phyloP scores from a whole-genome alignment of 2,888 invertebrate species.

The Agapostemon virescens region DNA sequence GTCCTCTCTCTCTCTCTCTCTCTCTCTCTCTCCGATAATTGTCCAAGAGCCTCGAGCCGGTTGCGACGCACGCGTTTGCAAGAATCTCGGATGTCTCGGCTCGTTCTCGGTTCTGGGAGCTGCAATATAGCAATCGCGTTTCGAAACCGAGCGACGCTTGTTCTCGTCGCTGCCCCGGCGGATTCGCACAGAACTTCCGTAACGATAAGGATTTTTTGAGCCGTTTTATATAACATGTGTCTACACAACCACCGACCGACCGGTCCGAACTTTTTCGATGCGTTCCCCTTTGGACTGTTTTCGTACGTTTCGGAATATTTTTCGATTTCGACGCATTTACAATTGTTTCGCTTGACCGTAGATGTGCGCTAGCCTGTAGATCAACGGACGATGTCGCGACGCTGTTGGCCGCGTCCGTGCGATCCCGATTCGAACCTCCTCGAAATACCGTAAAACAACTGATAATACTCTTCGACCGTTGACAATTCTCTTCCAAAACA shows the following conservation, averaged over 20 bases:
- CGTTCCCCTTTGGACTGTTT: slow-evolving; percentile 47
- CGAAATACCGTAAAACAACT: background rate
- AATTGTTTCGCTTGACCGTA: slow-evolving; percentile 41
- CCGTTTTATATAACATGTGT: slow-evolving; percentile 26
- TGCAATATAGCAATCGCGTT: background rate
- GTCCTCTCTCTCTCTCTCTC: too few species aligned
- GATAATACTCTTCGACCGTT: background rate
- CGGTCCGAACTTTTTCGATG: slow-evolving; percentile 21
- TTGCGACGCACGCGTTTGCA: background rate
- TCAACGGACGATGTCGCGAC: background rate
- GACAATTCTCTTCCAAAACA: background rate
- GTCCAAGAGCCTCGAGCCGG: background rate
- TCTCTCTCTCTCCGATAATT: too few species aligned
- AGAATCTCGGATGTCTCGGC: background rate
- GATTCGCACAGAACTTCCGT: slow-evolving; percentile 36
- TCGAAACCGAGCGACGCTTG: slow-evolving; percentile 10
- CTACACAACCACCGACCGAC: slow-evolving; percentile 15
- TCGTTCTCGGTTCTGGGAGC: slow-evolving; percentile 25
- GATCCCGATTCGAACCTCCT: background rate
- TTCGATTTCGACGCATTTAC: slow-evolving; percentile 56
- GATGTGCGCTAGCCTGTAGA: slow-evolving; percentile 11
- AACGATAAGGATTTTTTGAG: slow-evolving; percentile 53
- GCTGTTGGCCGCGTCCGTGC: background rate
- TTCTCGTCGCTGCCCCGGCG: slow-evolving; percentile 9
- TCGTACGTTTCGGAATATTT: slow-evolving; percentile 46